phyloP scores from a whole-genome alignment of 2,113 vertebrate genomes.

The Mobula birostris region DNA sequence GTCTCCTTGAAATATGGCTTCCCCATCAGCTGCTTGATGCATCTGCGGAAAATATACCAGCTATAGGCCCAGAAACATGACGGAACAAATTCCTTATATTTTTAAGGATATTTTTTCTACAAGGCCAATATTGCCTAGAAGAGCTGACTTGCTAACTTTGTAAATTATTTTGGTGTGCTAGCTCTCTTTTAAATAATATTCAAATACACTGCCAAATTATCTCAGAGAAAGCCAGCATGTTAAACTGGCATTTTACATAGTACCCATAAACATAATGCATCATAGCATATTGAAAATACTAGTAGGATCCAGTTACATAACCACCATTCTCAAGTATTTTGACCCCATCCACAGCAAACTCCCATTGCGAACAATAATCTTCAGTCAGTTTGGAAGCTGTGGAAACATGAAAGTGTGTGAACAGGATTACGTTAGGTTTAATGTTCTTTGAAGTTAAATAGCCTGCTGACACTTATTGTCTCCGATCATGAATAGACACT shows the following conservation, averaged over 20 bases:
- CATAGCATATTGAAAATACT: neutral
- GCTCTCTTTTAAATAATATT: neutral
- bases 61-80: neutral
- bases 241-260: neutral
- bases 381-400: neutral
- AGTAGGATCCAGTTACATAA: neutral
- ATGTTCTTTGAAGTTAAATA: slow-evolving; percentile 21
- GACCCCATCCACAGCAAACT: neutral
- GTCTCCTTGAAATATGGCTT: neutral
- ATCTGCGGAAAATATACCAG: neutral
- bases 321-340: neutral
- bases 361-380: neutral
- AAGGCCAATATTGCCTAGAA: neutral
- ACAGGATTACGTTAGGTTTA: slow-evolving; percentile 9
- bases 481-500: slow-evolving; percentile 18
- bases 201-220: neutral
- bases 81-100: neutral
- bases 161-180: neutral
- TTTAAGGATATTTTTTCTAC: neutral
- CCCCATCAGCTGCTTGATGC: neutral
- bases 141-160: neutral
- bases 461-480: slow-evolving; percentile 28
- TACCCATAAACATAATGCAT: neutral
- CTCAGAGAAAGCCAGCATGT: neutral
- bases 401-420: slow-evolving; percentile 28